A percentile compares a stretch with the other conserved stretches of the same genome.
These are phyloP conservation scores for Lucifuga dentata DNA, from an alignment of 2,113 vertebrate genomes.

Conservation along the genomic window DNA sequence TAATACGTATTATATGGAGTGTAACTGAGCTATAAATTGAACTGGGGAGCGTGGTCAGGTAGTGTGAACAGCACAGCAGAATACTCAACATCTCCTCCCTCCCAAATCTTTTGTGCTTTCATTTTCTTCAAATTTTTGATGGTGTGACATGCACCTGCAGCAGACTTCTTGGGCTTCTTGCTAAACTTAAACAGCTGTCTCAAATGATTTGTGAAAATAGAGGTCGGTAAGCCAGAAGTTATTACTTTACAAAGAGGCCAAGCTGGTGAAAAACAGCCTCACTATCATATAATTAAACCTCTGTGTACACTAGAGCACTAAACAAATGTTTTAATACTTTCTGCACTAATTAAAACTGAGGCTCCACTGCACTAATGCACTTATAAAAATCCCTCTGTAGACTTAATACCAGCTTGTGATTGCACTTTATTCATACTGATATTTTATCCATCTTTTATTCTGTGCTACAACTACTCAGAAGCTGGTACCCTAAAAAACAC, in stretches of 20 bases:
- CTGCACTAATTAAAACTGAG: slow-evolving; percentile 70
- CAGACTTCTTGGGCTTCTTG: slow-evolving; percentile 16
- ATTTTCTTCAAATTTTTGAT: slow-evolving; percentile 11
- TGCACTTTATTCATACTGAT: slow-evolving; percentile 45
- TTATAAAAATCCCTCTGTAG: slow-evolving; percentile 54
- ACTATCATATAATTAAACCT: slow-evolving; percentile 67
- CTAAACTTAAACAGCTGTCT: slow-evolving; percentile 46
- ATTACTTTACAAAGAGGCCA: slow-evolving; percentile 59
- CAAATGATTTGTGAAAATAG: slow-evolving; percentile 53
- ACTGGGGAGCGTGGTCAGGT: slow-evolving; percentile 37
- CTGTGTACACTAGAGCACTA: slow-evolving; percentile 56
- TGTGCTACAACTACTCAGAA: slow-evolving; percentile 33
- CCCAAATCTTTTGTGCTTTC: slow-evolving; percentile 17
- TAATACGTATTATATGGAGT: slow-evolving; percentile 78
- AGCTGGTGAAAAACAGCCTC: slow-evolving; percentile 60
- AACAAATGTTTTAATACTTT: slow-evolving; percentile 71
- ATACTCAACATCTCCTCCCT: slow-evolving; percentile 27
- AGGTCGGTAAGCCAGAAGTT: slow-evolving; percentile 49
- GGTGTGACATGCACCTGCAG: slow-evolving; percentile 29
- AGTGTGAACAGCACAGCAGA: slow-evolving; percentile 58
- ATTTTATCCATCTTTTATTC: slow-evolving; percentile 41
- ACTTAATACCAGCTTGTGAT: slow-evolving; percentile 55
- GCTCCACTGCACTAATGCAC: slow-evolving; percentile 59
- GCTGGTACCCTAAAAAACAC: slow-evolving; percentile 39
- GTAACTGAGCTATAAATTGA: slow-evolving; percentile 74